phyloP scores from a whole-genome alignment of 2,797 vertebrate genomes.

The Lutra lutra region DNA sequence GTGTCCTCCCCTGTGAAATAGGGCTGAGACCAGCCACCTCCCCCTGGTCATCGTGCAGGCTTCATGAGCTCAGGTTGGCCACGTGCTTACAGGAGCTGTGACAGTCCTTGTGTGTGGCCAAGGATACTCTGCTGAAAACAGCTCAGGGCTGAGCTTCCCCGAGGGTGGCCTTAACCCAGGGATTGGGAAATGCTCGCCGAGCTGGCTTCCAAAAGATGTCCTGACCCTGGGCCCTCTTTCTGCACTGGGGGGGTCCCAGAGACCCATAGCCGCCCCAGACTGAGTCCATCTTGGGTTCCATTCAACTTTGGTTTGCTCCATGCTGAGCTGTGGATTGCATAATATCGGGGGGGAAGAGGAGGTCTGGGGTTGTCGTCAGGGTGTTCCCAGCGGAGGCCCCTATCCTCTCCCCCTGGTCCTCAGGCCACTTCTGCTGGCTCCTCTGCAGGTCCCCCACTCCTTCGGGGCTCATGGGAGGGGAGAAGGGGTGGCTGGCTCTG shows the following conservation, averaged over 20 bases:
- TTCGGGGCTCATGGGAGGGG: background rate
- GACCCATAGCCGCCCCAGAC: background rate
- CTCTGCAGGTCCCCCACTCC: background rate
- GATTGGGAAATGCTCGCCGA: background rate
- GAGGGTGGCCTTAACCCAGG: background rate
- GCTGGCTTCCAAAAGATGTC: background rate
- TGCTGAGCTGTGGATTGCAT: background rate
- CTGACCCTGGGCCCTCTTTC: background rate
- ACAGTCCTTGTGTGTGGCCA: background rate
- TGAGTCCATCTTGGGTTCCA: background rate
- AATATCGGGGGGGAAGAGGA: background rate
- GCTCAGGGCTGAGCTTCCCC: background rate
- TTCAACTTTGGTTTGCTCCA: background rate
- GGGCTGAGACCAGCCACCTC: background rate
- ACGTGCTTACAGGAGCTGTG: background rate
- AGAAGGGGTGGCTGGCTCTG: background rate
- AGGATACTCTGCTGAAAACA: background rate
- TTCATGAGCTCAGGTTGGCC: background rate
- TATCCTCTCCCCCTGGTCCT: background rate
- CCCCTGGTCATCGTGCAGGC: background rate
- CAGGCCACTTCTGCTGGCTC: background rate
- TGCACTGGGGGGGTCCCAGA: accelerated
- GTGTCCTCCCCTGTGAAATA: background rate
- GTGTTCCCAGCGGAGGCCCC: background rate
- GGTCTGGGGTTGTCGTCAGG: background rate